A percentile compares a stretch with the other conserved stretches of the same genome.
These are phyloP conservation scores for Anolis apletophallus DNA, from an alignment of 2,797 vertebrate species.

Conservation along the genomic window DNA sequence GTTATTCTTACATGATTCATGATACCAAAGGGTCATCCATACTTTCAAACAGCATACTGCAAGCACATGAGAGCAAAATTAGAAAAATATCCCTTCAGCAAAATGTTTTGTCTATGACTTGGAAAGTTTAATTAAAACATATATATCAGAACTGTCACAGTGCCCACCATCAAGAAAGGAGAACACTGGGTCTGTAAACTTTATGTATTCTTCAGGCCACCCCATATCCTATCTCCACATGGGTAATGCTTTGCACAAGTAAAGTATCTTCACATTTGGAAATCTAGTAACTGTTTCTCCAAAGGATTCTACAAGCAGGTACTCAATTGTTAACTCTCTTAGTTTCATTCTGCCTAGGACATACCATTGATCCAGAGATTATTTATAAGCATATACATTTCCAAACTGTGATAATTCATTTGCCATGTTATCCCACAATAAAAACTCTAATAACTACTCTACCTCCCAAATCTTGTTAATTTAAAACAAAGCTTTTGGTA, in stretches of 20 bases:
- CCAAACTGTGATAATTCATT: not conserved
- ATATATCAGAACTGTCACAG: not conserved
- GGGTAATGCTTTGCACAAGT: not conserved
- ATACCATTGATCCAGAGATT: not conserved
- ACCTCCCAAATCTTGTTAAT: not conserved
- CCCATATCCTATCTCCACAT: not conserved
- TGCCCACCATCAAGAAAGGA: not conserved
- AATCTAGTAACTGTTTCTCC: not conserved
- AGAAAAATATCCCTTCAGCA: not conserved
- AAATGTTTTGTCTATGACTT: not conserved
- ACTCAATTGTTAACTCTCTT: not conserved
- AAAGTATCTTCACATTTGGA: not conserved
- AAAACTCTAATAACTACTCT: not conserved
- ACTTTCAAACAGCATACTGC: not conserved
- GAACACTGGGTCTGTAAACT: not conserved
- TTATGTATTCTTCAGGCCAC: not conserved
- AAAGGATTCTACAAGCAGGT: not conserved
- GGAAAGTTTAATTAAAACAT: not conserved
- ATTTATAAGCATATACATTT: not conserved
- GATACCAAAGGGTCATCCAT: slow-evolving; percentile 27
- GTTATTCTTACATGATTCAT: not conserved
- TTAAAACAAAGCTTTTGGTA: not conserved
- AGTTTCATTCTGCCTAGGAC: not conserved
- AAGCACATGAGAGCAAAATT: slow-evolving; percentile 7
- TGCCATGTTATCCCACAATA: not conserved